Percentiles rank a stretch among this genome's conserved stretches.
phyloP scores from a whole-genome alignment of 2,113 vertebrate genomes.

The Enhydra lutris region DNA sequence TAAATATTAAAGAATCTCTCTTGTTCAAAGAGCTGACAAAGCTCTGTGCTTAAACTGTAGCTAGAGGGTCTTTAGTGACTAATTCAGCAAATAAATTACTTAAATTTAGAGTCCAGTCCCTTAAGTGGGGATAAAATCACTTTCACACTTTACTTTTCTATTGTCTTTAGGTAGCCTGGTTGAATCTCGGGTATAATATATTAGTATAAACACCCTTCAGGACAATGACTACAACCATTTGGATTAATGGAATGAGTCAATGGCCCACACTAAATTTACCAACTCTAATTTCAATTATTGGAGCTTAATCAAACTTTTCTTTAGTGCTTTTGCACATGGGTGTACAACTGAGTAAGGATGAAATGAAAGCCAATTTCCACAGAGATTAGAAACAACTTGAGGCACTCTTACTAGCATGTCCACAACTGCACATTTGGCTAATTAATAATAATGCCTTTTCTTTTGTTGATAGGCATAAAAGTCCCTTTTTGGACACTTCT shows the following conservation, averaged over 20 bases:
- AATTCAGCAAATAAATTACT: conserved; percentile 26
- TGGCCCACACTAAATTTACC: not conserved
- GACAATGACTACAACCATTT: not conserved
- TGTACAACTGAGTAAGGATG: not conserved
- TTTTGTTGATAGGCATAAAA: not conserved
- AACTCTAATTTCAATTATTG: conserved; percentile 14
- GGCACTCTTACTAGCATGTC: not conserved
- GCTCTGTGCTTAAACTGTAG: not conserved
- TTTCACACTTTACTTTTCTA: not conserved
- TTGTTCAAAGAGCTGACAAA: not conserved
- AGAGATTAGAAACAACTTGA: not conserved
- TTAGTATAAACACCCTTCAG: not conserved
- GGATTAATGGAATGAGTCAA: not conserved
- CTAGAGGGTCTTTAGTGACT: not conserved
- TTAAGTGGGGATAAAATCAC: not conserved
- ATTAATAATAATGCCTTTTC: not conserved
- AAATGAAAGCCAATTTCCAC: not conserved
- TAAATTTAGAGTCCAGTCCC: not conserved
- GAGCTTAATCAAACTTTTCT: conserved; percentile 14
- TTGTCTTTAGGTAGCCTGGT: not conserved
- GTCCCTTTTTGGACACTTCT: not conserved
- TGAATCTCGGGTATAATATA: not conserved
- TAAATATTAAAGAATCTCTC: conserved; percentile 14
- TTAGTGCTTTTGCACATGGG: not conserved
- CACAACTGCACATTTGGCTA: not conserved